Base-by-base conservation (phyloP, 2,888 invertebrate genomes). In the Tenthredo mesomela region DNA sequence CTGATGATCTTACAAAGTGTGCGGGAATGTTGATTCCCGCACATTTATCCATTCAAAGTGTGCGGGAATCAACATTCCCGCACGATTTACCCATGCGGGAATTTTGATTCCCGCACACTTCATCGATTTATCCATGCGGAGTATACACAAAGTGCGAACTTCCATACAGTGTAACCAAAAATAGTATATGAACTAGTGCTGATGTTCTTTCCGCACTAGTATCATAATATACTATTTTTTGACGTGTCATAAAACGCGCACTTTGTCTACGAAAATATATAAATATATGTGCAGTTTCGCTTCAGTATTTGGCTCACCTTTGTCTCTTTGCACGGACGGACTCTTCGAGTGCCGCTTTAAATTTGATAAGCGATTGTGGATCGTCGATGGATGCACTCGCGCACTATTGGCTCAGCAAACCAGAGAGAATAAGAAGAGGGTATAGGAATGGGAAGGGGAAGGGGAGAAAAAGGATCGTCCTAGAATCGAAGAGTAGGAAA, bases 401-500 rank as follows among this genome's bases (percentile, higher is more conserved):
- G n/a, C 1, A 5, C 29, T 80, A 40, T 40, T 29, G 58, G 61
- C 61, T 37, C 33, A 9, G 50, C 54, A 29, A 29, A 15, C 50
- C 33, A 6, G 15, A 29, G 77, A 33, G 54, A 50, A 77, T 50
- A n/a, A 77, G 15, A 70, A 70, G 9, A 37, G n/a, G 70, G n/a
- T n/a, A 37, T n/a, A n/a, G 37, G 6, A 37, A 40, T 10, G 29
- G 29, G 2, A 29, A 29, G 29, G 29, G 29, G 47, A 75, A 75
- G 18, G 21, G 73, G 40, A 7, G 6, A 50, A 65, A 75, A 67
- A 58, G 70, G 70, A 84, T 61, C 80, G 80, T 80, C 40, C 80
- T 67, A 82, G 67, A 85, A 82, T 54, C 50, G 65, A n/a, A n/a
- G n/a, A 54, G 73, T 33, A 85, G 88, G 87, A 91, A 90, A 91